These are phyloP conservation scores for Agrilus cyanescens DNA, from an alignment of 2,888 invertebrate species.

Conservation along the genomic window DNA sequence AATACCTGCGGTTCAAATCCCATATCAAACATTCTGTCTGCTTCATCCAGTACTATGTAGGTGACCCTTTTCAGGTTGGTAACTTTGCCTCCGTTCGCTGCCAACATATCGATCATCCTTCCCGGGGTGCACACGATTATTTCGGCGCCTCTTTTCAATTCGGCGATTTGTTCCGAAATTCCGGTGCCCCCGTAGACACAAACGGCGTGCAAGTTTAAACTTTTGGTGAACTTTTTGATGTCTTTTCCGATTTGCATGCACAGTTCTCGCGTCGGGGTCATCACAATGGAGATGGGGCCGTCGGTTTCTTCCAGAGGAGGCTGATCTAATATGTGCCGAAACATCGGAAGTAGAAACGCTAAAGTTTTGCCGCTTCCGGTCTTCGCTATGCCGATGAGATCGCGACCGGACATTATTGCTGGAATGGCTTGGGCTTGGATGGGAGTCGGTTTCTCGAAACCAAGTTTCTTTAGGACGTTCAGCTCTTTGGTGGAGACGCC, in stretches of 20 bases:
- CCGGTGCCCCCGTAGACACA: conserved; percentile 99
- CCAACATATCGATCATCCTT: conserved; percentile 99
- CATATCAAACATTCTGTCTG: conserved; percentile 99
- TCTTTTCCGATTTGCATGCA: conserved; percentile 99
- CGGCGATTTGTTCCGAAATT: conserved; percentile 86
- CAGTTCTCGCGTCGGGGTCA: conserved; percentile 96
- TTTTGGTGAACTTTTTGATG: conserved; percentile 87
- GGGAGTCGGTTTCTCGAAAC: conserved; percentile 95
- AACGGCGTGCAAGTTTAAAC: conserved; percentile 73
- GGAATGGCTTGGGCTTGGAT: conserved; percentile 98
- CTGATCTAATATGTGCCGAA: conserved; percentile 92
- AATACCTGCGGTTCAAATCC: conserved; percentile 87
- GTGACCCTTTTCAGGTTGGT: conserved; percentile 95
- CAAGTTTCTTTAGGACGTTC: conserved; percentile 78
- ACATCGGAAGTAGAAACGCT: conserved; percentile 96
- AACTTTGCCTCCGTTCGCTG: conserved; percentile 94
- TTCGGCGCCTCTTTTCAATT: conserved; percentile 91
- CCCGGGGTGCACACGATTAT: conserved; percentile 99
- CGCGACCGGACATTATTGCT: conserved; percentile 92
- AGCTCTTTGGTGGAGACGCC: conserved; percentile 93
- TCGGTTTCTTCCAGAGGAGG: conserved; percentile 89
- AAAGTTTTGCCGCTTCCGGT: conserved; percentile 98
- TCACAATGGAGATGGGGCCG: conserved; percentile 91
- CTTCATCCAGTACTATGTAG: conserved; percentile 96
- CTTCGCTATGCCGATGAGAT: conserved; percentile 97